Evolutionary conservation across 2,113 vertebrate genomes (phyloP), one percentile per base, ranked within the genome.

Genomic region (Lanius collurio): DNA sequence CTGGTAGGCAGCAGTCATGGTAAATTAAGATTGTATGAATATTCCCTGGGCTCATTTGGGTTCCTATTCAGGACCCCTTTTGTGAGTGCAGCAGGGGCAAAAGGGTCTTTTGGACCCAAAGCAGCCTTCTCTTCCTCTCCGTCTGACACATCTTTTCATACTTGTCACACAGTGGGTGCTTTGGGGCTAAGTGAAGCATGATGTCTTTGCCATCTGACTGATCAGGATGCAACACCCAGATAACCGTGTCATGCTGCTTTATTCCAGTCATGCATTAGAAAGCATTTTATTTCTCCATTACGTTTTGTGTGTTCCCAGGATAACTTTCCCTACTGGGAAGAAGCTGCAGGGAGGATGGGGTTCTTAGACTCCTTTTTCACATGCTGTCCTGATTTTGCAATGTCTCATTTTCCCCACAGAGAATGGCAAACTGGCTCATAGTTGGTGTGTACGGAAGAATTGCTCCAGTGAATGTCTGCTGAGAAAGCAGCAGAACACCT

Each of bases 231-330:
- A 84, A 71, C 10, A 1, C 91, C 60, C 64, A 80, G 89, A 90
- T 80, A 77, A 67, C 87, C 26, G 5, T 69, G 93, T 78, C 89
- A 83, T 57, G 80, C 68, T 68, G 41, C 87, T 91, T 63, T 96
- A 95, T 95, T 96, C 93, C 90, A 93, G 83, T 80, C 94, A 89
- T 68, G 88, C 82, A 62, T 63, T 67, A 68, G 81, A 83, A 86
- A 78, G 59, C 64, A 31, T 82, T 93, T 78, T 91, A 69, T 89
- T 94, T 86, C 83, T 90, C 74, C 68, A 53, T 75, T 87, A 80
- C n/a, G 1, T 74, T 94, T 77, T 55, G 49, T 52, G n/a, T 1
- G 3, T 87, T 97, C 87, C 64, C 91, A 93, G 71, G 86, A 74
- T 92, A 59, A 60, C 44, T 63, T 93, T 78, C 63, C 39, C 60